Conservation (phyloP, 2,888 invertebrate species). For the Leucoma salicis region DNA sequence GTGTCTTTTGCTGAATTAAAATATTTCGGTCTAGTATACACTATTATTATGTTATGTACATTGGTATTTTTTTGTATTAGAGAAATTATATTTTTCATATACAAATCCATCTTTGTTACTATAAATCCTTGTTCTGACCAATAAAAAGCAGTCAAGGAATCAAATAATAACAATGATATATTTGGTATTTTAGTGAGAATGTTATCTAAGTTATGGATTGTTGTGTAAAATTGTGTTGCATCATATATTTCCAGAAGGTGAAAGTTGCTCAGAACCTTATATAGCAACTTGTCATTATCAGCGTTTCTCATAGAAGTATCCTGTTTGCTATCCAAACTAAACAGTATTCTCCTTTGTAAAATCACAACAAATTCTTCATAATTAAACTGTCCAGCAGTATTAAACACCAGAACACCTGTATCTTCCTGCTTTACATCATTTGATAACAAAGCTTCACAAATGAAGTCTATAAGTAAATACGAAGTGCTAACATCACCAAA, state of each 20-base stretch:
- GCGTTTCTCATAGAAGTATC: neutral
- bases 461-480: conserved; percentile 55
- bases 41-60: conserved; percentile 70
- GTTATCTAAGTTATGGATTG: conserved; percentile 67
- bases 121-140: conserved; percentile 76
- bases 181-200: conserved; percentile 56
- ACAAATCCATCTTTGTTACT: conserved; percentile 74
- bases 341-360: conserved; percentile 31
- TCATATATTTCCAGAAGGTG: conserved; percentile 63
- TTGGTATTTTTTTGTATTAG: conserved; percentile 68
- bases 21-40: conserved; percentile 80
- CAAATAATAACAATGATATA: conserved; percentile 64
- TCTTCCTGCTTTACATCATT: conserved; percentile 44
- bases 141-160: conserved; percentile 75
- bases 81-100: conserved; percentile 65
- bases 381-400: conserved; percentile 68
- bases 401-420: conserved; percentile 59
- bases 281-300: conserved; percentile 19
- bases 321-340: neutral
- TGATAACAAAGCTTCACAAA: conserved; percentile 56
- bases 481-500: conserved; percentile 45
- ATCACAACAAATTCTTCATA: conserved; percentile 39
- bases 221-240: conserved; percentile 61
- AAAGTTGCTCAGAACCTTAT: conserved; percentile 46
- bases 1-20: conserved; percentile 66